These are phyloP conservation scores for Cheirogaleus medius DNA, from an alignment of 2,113 vertebrate species.

Conservation along the genomic window DNA sequence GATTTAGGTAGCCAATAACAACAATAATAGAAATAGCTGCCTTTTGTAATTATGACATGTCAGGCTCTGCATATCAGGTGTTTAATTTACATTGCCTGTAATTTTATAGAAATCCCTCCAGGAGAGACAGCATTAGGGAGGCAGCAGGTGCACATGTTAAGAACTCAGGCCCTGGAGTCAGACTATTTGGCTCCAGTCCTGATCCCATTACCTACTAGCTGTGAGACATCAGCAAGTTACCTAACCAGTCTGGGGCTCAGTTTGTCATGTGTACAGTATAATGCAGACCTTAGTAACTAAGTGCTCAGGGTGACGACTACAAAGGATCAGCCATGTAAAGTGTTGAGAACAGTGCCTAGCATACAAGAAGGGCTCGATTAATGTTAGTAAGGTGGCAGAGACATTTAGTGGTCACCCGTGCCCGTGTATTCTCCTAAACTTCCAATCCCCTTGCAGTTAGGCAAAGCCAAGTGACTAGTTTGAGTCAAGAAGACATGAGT, in stretches of 20 bases:
- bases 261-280: background rate
- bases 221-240: background rate
- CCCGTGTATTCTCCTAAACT: background rate
- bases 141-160: background rate
- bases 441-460: background rate
- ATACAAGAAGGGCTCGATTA: background rate
- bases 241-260: background rate
- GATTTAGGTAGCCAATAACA: background rate
- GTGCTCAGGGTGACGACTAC: background rate
- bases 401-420: background rate
- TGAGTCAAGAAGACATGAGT: background rate
- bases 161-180: background rate
- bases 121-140: background rate
- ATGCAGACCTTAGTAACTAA: background rate
- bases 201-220: background rate
- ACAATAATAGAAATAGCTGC: background rate
- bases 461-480: background rate
- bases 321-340: background rate
- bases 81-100: background rate
- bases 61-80: background rate
- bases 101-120: constrained; percentile 7
- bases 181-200: background rate
- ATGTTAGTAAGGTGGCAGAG: background rate
- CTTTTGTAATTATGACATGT: background rate
- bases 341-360: too few relatives aligned